Conservation (phyloP, 2,113 vertebrate species). For the Zonotrichia leucophrys region DNA sequence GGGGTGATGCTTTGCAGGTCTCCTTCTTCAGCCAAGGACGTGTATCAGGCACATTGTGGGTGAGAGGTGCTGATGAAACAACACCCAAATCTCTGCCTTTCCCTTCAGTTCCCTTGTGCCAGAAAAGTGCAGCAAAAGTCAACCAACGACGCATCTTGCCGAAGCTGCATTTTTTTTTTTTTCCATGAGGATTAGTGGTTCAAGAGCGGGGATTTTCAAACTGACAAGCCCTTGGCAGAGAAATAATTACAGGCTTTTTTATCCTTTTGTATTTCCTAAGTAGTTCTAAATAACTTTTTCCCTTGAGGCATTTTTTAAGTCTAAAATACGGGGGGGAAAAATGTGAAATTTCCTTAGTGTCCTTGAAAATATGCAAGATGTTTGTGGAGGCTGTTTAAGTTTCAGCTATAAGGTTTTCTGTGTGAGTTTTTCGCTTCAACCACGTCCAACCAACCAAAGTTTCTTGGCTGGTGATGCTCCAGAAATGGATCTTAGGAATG, state of each 20-base stretch:
- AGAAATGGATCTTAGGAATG: slow-evolving; percentile 12
- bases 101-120: background rate
- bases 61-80: background rate
- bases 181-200: slow-evolving; percentile 50
- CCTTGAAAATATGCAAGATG: slow-evolving; percentile 31
- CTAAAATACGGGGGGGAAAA: background rate
- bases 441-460: background rate
- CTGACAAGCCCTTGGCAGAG: slow-evolving; percentile 66
- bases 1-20: background rate
- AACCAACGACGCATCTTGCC: background rate
- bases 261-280: slow-evolving; percentile 55
- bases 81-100: background rate
- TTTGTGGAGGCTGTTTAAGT: background rate
- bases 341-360: slow-evolving; percentile 22
- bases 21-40: background rate
- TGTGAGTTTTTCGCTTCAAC: background rate
- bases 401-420: background rate
- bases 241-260: slow-evolving; percentile 60
- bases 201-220: slow-evolving; percentile 58
- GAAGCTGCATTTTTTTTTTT: background rate
- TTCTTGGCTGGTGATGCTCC: slow-evolving; percentile 37
- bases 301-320: slow-evolving; percentile 19
- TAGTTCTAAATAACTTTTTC: slow-evolving; percentile 54
- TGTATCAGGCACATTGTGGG: background rate
- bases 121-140: slow-evolving; percentile 3